These are phyloP conservation scores for Dendrocopos noguchii DNA, from an alignment of 2,113 vertebrate genomes.

Conservation along the genomic window DNA sequence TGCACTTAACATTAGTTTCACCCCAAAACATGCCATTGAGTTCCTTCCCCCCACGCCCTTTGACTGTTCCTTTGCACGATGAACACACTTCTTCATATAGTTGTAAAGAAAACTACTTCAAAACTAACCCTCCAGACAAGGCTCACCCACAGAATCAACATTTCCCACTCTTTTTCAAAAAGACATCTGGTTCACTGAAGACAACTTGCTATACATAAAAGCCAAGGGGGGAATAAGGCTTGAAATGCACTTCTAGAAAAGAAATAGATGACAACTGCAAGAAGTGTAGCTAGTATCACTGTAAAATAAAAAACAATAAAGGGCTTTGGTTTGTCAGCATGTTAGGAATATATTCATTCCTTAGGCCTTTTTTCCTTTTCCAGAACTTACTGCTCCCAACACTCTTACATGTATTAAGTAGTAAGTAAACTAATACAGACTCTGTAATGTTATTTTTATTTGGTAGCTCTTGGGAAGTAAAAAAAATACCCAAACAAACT, in stretches of 20 bases:
- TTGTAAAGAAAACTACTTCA: not conserved
- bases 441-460: not conserved
- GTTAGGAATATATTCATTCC: not conserved
- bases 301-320: not conserved
- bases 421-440: not conserved
- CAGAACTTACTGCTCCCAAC: not conserved
- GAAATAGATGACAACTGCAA: not conserved
- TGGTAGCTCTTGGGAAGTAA: not conserved
- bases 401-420: not conserved
- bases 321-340: not conserved
- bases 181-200: not conserved
- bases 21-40: not conserved
- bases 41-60: not conserved
- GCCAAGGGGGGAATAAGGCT: not conserved
- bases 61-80: not conserved
- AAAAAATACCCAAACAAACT: not conserved
- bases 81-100: not conserved
- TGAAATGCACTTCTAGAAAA: not conserved
- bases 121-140: not conserved
- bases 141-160: not conserved
- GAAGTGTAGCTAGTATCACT: not conserved
- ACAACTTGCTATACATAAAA: not conserved
- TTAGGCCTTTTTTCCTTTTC: not conserved
- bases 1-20: not conserved
- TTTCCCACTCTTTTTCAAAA: not conserved